Evolutionary conservation across 2,888 invertebrate species (phyloP).

Genomic region (Strigamia transsilvanica): DNA sequence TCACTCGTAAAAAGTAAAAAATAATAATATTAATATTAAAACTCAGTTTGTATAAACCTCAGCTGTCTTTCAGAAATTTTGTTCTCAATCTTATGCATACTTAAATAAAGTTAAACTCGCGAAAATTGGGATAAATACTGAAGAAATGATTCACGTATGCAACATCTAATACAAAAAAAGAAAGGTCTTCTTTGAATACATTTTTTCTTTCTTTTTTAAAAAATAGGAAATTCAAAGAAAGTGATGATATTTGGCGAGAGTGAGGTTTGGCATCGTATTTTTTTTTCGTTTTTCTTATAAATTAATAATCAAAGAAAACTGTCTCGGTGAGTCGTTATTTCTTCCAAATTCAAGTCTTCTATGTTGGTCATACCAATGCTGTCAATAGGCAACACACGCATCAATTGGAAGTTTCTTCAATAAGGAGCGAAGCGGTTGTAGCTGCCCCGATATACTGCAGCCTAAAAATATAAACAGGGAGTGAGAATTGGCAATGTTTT

Average conservation of each 20-base stretch:
- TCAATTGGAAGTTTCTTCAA: constrained; percentile 67
- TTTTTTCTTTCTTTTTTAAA: background rate
- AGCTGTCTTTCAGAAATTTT: constrained; percentile 15
- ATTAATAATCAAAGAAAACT: constrained; percentile 20
- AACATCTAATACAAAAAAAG: background rate
- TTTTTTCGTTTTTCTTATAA: background rate
- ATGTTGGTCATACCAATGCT: background rate
- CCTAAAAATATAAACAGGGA: constrained; percentile 70
- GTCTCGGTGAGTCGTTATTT: background rate
- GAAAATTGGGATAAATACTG: constrained; percentile 17
- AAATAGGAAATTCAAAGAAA: background rate
- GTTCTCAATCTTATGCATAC: background rate
- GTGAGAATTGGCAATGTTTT: too few relatives aligned
- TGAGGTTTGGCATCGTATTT: background rate
- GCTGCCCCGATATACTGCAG: constrained; percentile 85
- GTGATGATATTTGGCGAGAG: constrained; percentile 1
- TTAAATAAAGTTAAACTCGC: background rate
- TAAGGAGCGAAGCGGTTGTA: constrained; percentile 96
- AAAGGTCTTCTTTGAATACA: background rate
- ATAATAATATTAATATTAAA: too few relatives aligned
- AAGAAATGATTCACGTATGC: background rate
- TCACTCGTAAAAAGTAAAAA: too few relatives aligned
- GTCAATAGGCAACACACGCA: constrained; percentile 10
- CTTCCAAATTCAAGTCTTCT: background rate
- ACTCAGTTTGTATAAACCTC: background rate